Evolutionary conservation across 2,888 invertebrate genomes (phyloP).

Genomic region (Bhutanitis thaidina): DNA sequence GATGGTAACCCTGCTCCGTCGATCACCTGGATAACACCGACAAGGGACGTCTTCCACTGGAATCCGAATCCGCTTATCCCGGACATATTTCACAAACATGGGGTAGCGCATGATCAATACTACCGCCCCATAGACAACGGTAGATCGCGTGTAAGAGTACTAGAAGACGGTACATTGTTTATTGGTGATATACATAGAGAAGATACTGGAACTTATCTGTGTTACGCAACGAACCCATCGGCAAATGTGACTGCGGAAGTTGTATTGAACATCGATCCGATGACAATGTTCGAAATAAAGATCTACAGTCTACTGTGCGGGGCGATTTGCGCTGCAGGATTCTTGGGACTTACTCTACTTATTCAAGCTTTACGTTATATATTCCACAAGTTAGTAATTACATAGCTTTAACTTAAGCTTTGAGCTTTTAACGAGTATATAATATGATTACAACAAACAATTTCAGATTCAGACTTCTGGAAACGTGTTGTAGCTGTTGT

Average conservation of each 20-base stretch:
- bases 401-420: neutral
- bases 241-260: constrained; percentile 89
- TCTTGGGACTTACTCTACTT: constrained; percentile 88
- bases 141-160: constrained; percentile 81
- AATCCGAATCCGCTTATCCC: constrained; percentile 85
- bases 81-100: constrained; percentile 84
- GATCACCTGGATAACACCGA: constrained; percentile 92
- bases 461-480: constrained; percentile 84
- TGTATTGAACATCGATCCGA: constrained; percentile 90
- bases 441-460: neutral
- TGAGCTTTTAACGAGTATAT: neutral
- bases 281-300: constrained; percentile 90
- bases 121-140: constrained; percentile 66
- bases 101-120: constrained; percentile 79
- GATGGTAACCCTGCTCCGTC: constrained; percentile 88
- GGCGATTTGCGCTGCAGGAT: constrained; percentile 87
- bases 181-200: constrained; percentile 85
- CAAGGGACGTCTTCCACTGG: constrained; percentile 86
- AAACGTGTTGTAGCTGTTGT: constrained; percentile 90
- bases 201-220: constrained; percentile 92
- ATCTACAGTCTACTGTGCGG: constrained; percentile 92
- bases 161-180: constrained; percentile 89
- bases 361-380: constrained; percentile 87
- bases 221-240: constrained; percentile 91
- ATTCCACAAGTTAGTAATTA: constrained; percentile 82